Evolutionary conservation across 2,113 vertebrate species (phyloP).

Genomic region (Charina bottae): DNA sequence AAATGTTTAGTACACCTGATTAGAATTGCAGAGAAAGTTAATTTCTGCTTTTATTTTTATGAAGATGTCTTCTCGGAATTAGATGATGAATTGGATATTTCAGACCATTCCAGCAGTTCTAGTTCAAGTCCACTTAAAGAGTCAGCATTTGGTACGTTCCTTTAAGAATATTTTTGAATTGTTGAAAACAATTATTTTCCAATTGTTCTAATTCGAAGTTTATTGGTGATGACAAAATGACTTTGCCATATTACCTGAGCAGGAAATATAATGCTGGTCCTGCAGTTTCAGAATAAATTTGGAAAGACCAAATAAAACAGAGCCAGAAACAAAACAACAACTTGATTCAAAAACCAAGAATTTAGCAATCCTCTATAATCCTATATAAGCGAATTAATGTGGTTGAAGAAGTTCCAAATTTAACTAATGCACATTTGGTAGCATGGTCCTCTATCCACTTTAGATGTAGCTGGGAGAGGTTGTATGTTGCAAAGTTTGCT

Average conservation of each 20-base stretch:
- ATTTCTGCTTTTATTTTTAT: slow-evolving; percentile 32
- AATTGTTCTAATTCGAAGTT: slow-evolving; percentile 1
- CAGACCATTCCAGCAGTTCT: slow-evolving; percentile 63
- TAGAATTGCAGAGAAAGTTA: slow-evolving; percentile 11
- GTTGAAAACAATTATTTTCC: background rate
- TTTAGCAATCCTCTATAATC: background rate
- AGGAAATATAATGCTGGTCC: background rate
- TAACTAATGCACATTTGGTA: background rate
- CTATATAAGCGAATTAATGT: background rate
- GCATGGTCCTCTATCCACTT: background rate
- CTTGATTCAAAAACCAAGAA: background rate
- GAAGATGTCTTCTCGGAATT: slow-evolving; percentile 71
- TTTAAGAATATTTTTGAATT: slow-evolving; percentile 1
- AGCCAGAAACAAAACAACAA: background rate
- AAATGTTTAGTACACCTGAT: background rate
- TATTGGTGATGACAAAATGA: background rate
- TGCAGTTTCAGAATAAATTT: background rate
- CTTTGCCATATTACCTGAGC: background rate
- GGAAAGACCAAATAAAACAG: background rate
- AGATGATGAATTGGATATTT: slow-evolving; percentile 67
- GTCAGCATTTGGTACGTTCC: slow-evolving; percentile 67
- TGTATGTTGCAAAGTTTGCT: background rate
- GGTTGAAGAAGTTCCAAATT: background rate
- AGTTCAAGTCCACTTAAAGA: slow-evolving; percentile 68
- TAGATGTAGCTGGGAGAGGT: background rate